Conservation (phyloP, 1,140 invertebrate species). For the Scaptomyza hsui region DNA sequence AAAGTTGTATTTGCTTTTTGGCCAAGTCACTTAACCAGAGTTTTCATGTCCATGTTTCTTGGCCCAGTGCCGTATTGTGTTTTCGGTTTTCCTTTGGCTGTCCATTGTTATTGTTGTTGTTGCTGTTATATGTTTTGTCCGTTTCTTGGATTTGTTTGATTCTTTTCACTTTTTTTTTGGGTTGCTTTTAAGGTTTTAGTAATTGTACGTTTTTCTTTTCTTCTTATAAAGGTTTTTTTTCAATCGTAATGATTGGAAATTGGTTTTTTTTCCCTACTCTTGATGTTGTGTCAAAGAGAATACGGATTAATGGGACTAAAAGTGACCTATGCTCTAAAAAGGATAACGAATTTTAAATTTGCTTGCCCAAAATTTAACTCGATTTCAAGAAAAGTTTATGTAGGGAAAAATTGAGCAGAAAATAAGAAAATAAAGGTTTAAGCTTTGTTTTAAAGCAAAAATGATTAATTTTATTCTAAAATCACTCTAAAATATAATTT, state of each 20-base stretch:
- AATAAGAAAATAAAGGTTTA: too few relatives aligned
- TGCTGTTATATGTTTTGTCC: conserved; percentile 10
- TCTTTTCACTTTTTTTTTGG: conserved; percentile 18
- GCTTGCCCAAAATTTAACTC: not conserved
- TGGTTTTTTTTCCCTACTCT: not conserved
- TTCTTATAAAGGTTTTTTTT: conserved; percentile 19
- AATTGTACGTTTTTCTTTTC: conserved; percentile 30
- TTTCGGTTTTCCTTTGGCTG: conserved; percentile 13
- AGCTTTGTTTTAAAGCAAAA: not conserved
- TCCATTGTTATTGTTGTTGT: conserved; percentile 32
- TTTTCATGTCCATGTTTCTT: conserved; percentile 40
- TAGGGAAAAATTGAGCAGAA: too few relatives aligned
- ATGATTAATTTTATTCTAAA: too few relatives aligned
- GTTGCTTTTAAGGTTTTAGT: conserved; percentile 28
- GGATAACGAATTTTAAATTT: not conserved
- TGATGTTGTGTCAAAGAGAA: conserved; percentile 5
- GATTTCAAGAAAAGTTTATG: not conserved
- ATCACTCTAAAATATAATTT: too few relatives aligned
- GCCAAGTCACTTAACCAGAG: conserved; percentile 39
- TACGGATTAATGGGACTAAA: conserved; percentile 4
- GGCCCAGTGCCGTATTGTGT: conserved; percentile 27
- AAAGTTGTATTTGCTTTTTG: conserved; percentile 42
- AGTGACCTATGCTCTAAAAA: not conserved
- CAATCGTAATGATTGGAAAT: conserved; percentile 43
- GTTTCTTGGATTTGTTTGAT: conserved; percentile 19